Percentiles rank a stretch among this genome's conserved stretches.
These are phyloP conservation scores for Lemur catta DNA, from an alignment of 2,797 vertebrate species.

Conservation along the genomic window DNA sequence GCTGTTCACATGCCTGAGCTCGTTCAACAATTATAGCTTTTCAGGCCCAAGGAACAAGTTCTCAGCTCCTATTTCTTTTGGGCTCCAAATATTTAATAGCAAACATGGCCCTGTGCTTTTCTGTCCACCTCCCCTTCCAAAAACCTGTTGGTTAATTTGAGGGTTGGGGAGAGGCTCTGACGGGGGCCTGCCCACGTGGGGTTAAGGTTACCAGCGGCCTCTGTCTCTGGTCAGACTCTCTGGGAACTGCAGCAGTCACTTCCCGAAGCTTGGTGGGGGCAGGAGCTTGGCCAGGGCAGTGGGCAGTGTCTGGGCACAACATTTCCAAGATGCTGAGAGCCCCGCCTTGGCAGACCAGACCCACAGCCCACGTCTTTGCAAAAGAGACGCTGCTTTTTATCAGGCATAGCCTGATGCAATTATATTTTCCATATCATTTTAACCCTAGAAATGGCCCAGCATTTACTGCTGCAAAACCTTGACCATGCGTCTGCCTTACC, in stretches of 20 bases:
- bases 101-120: slow-evolving; percentile 70
- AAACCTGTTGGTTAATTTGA: slow-evolving; percentile 82
- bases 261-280: slow-evolving; percentile 83
- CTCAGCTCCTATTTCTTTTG: slow-evolving; percentile 62
- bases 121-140: slow-evolving; percentile 68
- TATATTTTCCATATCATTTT: slow-evolving; percentile 22
- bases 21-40: neutral
- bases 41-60: neutral
- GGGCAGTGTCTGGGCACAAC: slow-evolving; percentile 13
- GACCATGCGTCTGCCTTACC: neutral
- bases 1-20: neutral
- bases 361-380: slow-evolving; percentile 10
- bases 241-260: slow-evolving; percentile 83
- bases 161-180: slow-evolving; percentile 79
- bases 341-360: neutral
- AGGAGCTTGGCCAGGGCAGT: slow-evolving; percentile 55
- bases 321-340: slow-evolving; percentile 47
- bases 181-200: slow-evolving; percentile 82
- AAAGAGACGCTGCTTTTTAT: neutral
- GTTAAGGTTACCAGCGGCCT: slow-evolving; percentile 84
- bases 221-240: slow-evolving; percentile 83
- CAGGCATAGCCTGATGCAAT: neutral
- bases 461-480: neutral
- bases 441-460: neutral
- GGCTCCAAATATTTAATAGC: slow-evolving; percentile 50